Percentiles rank a stretch among this genome's conserved stretches.
Conservation (phyloP, 2,888 invertebrate genomes). For the Sialis lutaria region DNA sequence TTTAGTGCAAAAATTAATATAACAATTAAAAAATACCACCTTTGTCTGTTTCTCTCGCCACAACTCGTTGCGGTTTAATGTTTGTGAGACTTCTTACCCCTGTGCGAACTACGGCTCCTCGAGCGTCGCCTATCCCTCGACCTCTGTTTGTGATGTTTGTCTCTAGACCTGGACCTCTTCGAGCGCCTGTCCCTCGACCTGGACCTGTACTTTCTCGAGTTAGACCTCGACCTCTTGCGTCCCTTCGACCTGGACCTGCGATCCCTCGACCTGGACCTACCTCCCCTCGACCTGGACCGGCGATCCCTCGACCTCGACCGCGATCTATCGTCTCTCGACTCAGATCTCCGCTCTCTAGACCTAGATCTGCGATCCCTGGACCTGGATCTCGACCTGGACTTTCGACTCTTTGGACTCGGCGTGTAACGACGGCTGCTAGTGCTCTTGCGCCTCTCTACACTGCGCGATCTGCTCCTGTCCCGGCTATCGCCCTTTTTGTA, state of each 20-base stretch:
- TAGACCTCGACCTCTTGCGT: not conserved
- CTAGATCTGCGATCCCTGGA: conserved; percentile 9
- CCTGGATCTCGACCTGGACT: not conserved
- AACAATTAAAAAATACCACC: no score
- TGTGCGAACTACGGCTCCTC: conserved; percentile 11
- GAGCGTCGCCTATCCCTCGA: conserved; percentile 4
- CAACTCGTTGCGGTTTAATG: conserved; percentile 11
- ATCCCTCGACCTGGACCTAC: conserved; percentile 12
- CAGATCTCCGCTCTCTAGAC: conserved; percentile 10
- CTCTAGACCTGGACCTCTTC: conserved; percentile 8
- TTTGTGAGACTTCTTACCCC: conserved; percentile 17
- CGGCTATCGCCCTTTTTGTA: not conserved
- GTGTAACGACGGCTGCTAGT: not conserved
- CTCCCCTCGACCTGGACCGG: conserved; percentile 11
- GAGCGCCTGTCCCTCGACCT: conserved; percentile 1
- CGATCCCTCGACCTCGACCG: conserved; percentile 10
- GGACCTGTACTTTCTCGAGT: not conserved
- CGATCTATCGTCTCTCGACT: conserved; percentile 9
- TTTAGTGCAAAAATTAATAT: no score
- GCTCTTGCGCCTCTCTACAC: not conserved
- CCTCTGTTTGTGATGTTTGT: conserved; percentile 6
- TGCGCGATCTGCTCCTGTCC: not conserved
- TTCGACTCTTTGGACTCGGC: not conserved
- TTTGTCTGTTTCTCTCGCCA: no score
- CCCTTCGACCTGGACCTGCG: not conserved